A percentile compares a stretch with the other conserved stretches of the same genome.
phyloP scores from a whole-genome alignment of 2,888 invertebrate genomes.

The Morpho achilles region DNA sequence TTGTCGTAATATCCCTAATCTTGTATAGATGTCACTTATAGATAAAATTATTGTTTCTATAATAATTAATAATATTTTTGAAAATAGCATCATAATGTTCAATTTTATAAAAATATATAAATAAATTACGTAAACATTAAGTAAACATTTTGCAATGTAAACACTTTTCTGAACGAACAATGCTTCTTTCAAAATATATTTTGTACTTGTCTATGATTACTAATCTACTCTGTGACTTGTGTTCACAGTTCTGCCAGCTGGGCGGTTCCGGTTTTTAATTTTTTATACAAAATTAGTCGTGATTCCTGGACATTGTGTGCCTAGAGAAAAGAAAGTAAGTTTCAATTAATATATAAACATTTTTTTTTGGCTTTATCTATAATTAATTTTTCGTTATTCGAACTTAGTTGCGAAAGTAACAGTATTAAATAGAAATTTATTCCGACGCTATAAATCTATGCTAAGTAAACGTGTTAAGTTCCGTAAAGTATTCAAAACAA shows the following conservation, averaged over 20 bases:
- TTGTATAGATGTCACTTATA: too few species aligned
- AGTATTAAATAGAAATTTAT: slow-evolving; percentile 24
- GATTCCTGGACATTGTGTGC: slow-evolving; percentile 28
- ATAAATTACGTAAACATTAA: too few species aligned
- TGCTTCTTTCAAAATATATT: too few species aligned
- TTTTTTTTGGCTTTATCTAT: neutral
- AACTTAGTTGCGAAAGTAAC: slow-evolving; percentile 30
- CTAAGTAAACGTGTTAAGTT: too few species aligned
- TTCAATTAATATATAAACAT: slow-evolving; percentile 19
- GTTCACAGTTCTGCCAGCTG: slow-evolving; percentile 57
- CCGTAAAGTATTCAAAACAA: too few species aligned
- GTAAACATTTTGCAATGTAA: too few species aligned
- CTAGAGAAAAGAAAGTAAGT: slow-evolving; percentile 36
- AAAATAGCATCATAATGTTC: too few species aligned
- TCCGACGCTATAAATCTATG: slow-evolving; percentile 11
- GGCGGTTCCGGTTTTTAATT: slow-evolving; percentile 63
- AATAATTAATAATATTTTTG: too few species aligned
- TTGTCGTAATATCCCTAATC: too few species aligned
- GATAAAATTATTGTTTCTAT: too few species aligned
- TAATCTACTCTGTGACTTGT: slow-evolving; percentile 17
- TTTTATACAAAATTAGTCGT: slow-evolving; percentile 29
- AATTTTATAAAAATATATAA: too few species aligned
- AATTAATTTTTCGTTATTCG: slow-evolving; percentile 4
- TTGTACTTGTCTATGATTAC: neutral
- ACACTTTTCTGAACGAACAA: too few species aligned